A percentile compares a stretch with the other conserved stretches of the same genome.
These are phyloP conservation scores for Nycticebus coucang DNA, from an alignment of 2,113 vertebrate species.

Conservation along the genomic window DNA sequence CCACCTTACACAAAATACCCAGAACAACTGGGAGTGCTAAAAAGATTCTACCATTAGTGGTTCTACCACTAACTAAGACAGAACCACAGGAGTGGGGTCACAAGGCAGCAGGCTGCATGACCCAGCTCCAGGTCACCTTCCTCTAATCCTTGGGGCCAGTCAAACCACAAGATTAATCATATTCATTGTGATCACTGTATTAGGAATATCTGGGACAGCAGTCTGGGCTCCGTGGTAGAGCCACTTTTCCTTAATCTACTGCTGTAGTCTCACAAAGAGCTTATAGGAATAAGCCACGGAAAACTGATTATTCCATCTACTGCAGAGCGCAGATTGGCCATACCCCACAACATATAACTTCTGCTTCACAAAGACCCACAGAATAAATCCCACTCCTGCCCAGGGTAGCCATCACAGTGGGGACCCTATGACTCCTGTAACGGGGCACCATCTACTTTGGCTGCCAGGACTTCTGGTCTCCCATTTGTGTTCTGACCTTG, in stretches of 20 bases:
- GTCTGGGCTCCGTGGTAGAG: background rate
- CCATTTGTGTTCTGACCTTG: background rate
- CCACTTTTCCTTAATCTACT: background rate
- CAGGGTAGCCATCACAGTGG: background rate
- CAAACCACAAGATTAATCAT: background rate
- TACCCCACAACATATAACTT: accelerated
- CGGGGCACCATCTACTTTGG: background rate
- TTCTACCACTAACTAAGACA: background rate
- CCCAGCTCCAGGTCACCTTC: background rate
- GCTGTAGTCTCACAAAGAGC: background rate
- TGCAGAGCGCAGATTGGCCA: background rate
- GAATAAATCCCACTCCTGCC: background rate
- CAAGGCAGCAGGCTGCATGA: background rate
- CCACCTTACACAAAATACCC: background rate
- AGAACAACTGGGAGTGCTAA: background rate
- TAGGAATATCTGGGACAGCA: background rate
- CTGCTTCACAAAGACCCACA: background rate
- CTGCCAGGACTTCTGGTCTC: background rate
- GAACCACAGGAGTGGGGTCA: background rate
- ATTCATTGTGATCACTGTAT: background rate
- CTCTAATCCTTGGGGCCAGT: background rate
- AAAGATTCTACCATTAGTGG: background rate
- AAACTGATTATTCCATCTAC: background rate
- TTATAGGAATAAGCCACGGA: background rate
- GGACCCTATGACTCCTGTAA: background rate